phyloP scores from a whole-genome alignment of 2,113 vertebrate genomes.

The Siniperca chuatsi region DNA sequence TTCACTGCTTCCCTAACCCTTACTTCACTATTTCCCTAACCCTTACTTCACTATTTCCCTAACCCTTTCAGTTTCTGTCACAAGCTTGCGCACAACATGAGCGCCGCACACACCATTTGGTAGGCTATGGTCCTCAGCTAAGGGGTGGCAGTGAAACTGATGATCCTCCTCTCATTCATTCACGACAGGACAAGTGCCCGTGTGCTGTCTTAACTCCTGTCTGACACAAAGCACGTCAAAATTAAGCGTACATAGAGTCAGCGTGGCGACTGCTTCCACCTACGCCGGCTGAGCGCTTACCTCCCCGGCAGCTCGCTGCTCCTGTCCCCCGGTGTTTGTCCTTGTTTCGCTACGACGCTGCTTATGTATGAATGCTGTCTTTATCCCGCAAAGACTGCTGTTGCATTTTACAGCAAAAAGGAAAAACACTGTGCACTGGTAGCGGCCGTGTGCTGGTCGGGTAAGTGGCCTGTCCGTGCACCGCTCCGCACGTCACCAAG shows the following conservation, averaged over 20 bases:
- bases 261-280: constrained; percentile 29
- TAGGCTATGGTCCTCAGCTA: constrained; percentile 63
- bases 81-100: constrained; percentile 74
- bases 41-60: not conserved
- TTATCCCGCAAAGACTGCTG: constrained; percentile 73
- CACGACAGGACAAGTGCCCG: constrained; percentile 56
- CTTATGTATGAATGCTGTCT: constrained; percentile 70
- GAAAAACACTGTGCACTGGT: constrained; percentile 37
- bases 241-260: not conserved
- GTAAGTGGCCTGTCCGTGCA: constrained; percentile 48
- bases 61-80: not conserved
- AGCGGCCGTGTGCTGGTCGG: constrained; percentile 33
- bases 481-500: constrained; percentile 57
- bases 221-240: constrained; percentile 37
- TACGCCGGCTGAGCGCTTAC: constrained; percentile 72
- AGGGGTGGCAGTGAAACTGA: constrained; percentile 62
- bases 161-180: constrained; percentile 60
- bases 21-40: too few species aligned
- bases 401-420: constrained; percentile 70
- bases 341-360: constrained; percentile 75
- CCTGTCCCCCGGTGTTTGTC: constrained; percentile 74
- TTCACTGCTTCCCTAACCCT: not conserved
- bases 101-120: constrained; percentile 61
- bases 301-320: constrained; percentile 74
- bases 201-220: constrained; percentile 37